Evolutionary conservation across 2,113 vertebrate species (phyloP), one percentile per base, ranked within the genome.

Genomic region (Tachysurus vachellii): DNA sequence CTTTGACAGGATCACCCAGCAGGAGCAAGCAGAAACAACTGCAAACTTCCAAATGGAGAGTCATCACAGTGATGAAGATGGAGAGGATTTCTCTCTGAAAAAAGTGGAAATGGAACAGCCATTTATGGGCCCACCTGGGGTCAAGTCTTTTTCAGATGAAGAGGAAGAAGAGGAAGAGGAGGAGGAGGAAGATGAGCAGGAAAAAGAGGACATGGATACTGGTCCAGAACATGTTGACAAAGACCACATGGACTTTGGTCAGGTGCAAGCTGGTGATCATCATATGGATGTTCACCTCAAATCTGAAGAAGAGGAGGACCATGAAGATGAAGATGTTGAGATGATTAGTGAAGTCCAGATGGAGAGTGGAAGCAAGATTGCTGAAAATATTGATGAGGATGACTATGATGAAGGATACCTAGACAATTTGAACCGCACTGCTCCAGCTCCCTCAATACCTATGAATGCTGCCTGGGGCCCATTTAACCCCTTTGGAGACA

Each of bases 251-350:
- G 93, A 94, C 73, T 75, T 95, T 80, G 94, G 93, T 80, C 94
- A 93, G 0, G 93, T 95, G 87, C 91, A 90, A 82, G 89, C 88
- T 0, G 93, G 93, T 54, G 93, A 93, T 77, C 92, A 93, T 19
- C 93, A 79, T 26, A 57, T 82, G 85, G 80, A 86, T 83, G 62
- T 83, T 83, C 87, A 91, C 57, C 79, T 79, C 0, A 82, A 90
- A 1, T 87, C 93, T 4, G 79, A 90, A 50, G 79, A 70, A 12
- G 86, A 88, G 14, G 92, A 94, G 3, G 88, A 91, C n/a, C 88
- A 92, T 62, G 94, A 96, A 4, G 94, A 95, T 36, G 92, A 95
- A 12, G 95, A 95, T 19, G 93, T 94, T 6, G 95, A 96, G 88
- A 96, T 95, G 95, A 92, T 91, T 87, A 95, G 93, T 12, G 94